phyloP scores from a whole-genome alignment of 1,140 invertebrate genomes.

The Rhopalosiphum padi region DNA sequence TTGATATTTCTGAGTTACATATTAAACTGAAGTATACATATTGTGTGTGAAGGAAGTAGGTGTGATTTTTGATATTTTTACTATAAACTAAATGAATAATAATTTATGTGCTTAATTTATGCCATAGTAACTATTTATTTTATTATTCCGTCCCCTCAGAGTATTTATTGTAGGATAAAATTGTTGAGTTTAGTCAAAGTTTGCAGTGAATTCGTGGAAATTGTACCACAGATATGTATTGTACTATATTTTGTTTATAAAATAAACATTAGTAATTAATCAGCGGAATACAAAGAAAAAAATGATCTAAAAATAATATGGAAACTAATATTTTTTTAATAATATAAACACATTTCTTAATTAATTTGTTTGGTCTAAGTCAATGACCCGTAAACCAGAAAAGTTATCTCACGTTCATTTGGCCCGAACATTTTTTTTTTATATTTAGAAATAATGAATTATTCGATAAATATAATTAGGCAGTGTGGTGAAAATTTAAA shows the following conservation, averaged over 20 bases:
- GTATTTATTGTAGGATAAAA: neutral
- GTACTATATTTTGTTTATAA: neutral
- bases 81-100: neutral
- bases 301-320: neutral
- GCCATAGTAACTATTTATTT: neutral
- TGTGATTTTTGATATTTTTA: neutral
- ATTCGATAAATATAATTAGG: neutral
- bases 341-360: conserved; percentile 18
- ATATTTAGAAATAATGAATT: conserved; percentile 33
- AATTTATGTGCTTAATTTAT: neutral
- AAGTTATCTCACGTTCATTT: conserved; percentile 15
- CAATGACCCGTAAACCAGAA: neutral
- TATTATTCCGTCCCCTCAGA: accelerated
- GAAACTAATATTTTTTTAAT: neutral
- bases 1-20: no score
- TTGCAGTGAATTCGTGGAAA: neutral
- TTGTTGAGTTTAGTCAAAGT: neutral
- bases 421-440: conserved; percentile 13
- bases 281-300: neutral
- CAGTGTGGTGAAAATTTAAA: neutral
- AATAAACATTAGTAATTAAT: neutral
- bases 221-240: neutral
- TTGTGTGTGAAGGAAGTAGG: neutral
- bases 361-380: neutral
- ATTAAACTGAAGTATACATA: neutral